Evolutionary conservation across 2,888 invertebrate species (phyloP).

Genomic region (Zhengitettix transpicula): DNA sequence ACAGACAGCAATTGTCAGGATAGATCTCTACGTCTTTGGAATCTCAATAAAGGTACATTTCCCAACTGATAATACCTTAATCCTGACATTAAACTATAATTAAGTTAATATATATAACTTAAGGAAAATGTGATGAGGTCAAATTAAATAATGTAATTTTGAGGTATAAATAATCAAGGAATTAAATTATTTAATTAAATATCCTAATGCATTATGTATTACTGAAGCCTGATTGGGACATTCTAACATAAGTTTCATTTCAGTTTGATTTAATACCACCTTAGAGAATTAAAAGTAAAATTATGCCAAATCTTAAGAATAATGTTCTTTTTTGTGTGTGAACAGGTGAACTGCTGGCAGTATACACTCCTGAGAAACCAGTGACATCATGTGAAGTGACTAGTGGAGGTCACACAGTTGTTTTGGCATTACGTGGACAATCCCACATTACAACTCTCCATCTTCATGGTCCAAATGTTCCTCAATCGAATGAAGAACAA

Average conservation of each 20-base stretch:
- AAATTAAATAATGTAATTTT: too few relatives aligned
- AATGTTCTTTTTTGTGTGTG: not conserved
- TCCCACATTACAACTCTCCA: slow-evolving; percentile 47
- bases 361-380: slow-evolving; percentile 57
- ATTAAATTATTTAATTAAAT: not conserved
- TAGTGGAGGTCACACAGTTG: slow-evolving; percentile 50
- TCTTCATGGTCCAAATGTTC: slow-evolving; percentile 26
- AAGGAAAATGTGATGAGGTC: too few relatives aligned
- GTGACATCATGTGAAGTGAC: slow-evolving; percentile 64
- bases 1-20: slow-evolving; percentile 55
- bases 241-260: too few relatives aligned
- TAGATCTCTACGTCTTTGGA: slow-evolving; percentile 64
- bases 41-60: slow-evolving; percentile 52
- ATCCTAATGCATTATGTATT: too few relatives aligned
- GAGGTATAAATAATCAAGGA: too few relatives aligned
- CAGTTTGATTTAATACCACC: too few relatives aligned
- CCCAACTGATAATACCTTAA: not conserved
- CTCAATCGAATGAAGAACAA: slow-evolving; percentile 15
- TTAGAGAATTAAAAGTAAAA: too few relatives aligned
- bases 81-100: too few relatives aligned
- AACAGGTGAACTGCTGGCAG: slow-evolving; percentile 38
- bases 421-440: slow-evolving; percentile 50
- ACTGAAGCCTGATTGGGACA: too few relatives aligned
- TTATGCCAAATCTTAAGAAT: too few relatives aligned
- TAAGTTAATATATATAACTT: too few relatives aligned